Evolutionary conservation across 2,113 vertebrate genomes (phyloP), one percentile per base, ranked within the genome.

Genomic region (Benitochromis conjunctus): DNA sequence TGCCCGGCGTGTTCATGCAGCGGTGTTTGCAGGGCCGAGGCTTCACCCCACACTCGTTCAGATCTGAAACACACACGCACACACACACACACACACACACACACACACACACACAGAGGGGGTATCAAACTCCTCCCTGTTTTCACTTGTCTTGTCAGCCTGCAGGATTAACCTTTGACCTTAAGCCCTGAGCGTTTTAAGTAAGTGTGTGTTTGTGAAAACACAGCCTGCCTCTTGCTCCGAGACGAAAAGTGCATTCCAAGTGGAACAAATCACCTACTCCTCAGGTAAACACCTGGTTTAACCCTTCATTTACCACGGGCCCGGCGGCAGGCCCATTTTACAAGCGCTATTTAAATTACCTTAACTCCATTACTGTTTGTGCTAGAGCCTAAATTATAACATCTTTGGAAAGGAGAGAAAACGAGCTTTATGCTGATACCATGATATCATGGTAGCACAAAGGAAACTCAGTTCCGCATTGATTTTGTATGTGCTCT

Each of bases 1-100:
- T 99, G 78, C 98, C 98, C 0, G 95, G 94, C 0, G 97, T 99
- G 91, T 99, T 99, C 97, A 99, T 97, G 54, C 98, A 99, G 93
- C 98, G 97, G 92, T 99, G 98, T 55, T 98, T 96, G 80, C 98
- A 99, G 5, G 97, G 98, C 12, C 97, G 96, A 29, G 98, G 98
- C 91, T 97, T 98, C 91, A 97, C 78, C 6, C 98, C 98, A 56
- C 98, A 99, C 92, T 99, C 98, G 0, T 99, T 99, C 94, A 98
- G 93, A 92, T 99, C 98, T 99, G 95, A 56, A 8, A 86, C 83
- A 57, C 88, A 86, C 56, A 87, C 62, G 74, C 38, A 57, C 34
- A 78, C 29, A 79, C 57, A 62, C 58, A 48, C 13, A 10, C 41
- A 80, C 26, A 79, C 56, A 60, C 58, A 84, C 81, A 80, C 84